Evolutionary conservation across 2,888 invertebrate genomes (phyloP).

Genomic region (Agrotis ipsilon): DNA sequence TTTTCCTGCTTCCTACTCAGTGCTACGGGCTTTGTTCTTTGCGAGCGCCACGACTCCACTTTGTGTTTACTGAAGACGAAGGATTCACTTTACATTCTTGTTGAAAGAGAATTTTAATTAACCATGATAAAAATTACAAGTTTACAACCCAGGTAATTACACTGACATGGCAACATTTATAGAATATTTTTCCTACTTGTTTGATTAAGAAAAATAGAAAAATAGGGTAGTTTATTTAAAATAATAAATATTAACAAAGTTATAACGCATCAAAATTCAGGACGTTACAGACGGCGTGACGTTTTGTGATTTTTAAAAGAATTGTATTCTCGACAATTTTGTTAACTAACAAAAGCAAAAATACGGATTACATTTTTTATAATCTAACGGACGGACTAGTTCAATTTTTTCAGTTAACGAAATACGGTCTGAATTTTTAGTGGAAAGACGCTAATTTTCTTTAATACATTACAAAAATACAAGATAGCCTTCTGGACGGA

Average conservation of each 20-base stretch:
- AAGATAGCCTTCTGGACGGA: conserved; percentile 25
- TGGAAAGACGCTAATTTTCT: conserved; percentile 27
- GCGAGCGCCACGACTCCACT: conserved; percentile 40
- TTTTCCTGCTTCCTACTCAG: conserved; percentile 68
- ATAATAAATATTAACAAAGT: too few relatives aligned
- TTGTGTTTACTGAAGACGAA: conserved; percentile 52
- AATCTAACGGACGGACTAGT: too few relatives aligned
- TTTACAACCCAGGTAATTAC: conserved; percentile 26
- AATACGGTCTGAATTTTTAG: conserved; percentile 17
- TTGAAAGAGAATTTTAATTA: conserved; percentile 42
- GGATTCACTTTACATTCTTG: conserved; percentile 55
- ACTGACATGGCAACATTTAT: conserved; percentile 6
- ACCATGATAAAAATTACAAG: conserved; percentile 18
- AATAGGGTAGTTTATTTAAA: neutral
- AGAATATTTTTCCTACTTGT: conserved; percentile 15
- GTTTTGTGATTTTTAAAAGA: too few relatives aligned
- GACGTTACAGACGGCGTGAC: too few relatives aligned
- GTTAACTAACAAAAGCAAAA: too few relatives aligned
- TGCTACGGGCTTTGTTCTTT: conserved; percentile 62
- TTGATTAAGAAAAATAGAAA: conserved; percentile 1
- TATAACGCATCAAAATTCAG: too few relatives aligned
- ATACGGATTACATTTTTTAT: too few relatives aligned
- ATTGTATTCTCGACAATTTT: too few relatives aligned
- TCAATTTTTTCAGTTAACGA: conserved; percentile 11
- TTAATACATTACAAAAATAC: conserved; percentile 25